Conservation (phyloP, 2,797 vertebrate species). For the Lacerta bilineata region DNA sequence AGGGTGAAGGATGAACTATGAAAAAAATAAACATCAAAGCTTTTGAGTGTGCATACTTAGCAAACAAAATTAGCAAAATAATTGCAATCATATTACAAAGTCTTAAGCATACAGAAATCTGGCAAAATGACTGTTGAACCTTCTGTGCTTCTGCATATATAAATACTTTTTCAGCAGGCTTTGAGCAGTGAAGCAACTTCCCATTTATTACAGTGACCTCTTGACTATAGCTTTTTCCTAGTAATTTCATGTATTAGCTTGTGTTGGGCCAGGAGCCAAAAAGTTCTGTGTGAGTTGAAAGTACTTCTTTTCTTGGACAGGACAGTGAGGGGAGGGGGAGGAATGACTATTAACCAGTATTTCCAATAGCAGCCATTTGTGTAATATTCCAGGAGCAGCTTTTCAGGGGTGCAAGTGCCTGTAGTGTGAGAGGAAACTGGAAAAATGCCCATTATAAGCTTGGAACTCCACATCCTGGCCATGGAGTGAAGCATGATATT, state of each 20-base stretch:
- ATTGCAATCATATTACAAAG: neutral
- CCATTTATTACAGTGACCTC: conserved; percentile 42
- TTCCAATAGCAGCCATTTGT: neutral
- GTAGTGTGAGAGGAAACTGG: neutral
- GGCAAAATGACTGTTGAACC: conserved; percentile 34
- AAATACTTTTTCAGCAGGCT: conserved; percentile 49
- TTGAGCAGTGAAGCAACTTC: conserved; percentile 25
- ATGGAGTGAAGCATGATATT: neutral
- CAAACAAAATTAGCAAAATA: conserved; percentile 23
- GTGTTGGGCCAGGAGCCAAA: neutral
- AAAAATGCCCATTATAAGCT: neutral
- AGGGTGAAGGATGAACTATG: neutral
- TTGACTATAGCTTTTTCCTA: neutral
- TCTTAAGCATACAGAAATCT: conserved; percentile 40
- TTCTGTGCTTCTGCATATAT: conserved; percentile 31
- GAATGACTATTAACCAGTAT: too few relatives aligned
- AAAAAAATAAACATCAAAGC: conserved; percentile 4
- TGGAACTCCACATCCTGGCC: too few relatives aligned
- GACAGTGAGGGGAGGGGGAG: neutral
- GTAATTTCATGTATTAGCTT: neutral
- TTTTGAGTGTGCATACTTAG: conserved; percentile 32
- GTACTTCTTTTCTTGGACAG: neutral
- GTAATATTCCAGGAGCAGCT: neutral
- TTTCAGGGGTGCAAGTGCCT: neutral
- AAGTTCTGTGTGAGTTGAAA: neutral